Conservation (phyloP, 2,888 invertebrate species). For the Rhamphomyia laevipes region DNA sequence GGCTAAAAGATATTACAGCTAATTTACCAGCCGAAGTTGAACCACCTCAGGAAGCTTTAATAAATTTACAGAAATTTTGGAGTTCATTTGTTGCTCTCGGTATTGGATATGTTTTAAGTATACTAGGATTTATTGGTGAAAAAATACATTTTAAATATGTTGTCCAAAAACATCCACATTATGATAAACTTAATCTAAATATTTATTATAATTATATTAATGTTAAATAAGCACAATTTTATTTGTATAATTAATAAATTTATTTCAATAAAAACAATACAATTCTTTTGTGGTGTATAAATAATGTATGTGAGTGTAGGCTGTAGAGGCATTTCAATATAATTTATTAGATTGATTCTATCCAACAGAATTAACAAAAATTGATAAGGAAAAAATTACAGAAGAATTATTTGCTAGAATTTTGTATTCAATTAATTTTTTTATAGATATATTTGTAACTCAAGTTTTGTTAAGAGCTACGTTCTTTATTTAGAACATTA, state of each 20-base stretch:
- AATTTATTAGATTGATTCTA: too few relatives aligned
- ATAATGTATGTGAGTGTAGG: too few relatives aligned
- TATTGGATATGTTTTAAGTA: conserved; percentile 53
- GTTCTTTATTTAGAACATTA: too few relatives aligned
- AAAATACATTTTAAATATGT: conserved; percentile 53
- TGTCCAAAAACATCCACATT: conserved; percentile 54
- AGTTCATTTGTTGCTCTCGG: conserved; percentile 63
- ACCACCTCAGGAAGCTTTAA: conserved; percentile 56
- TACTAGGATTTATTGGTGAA: conserved; percentile 47
- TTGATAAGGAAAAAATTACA: too few relatives aligned
- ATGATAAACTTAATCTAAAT: conserved; percentile 47
- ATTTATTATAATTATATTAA: conserved; percentile 23
- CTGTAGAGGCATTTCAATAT: too few relatives aligned
- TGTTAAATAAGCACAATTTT: neutral
- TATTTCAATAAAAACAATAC: too few relatives aligned
- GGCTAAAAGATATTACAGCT: conserved; percentile 63
- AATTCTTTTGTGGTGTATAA: too few relatives aligned
- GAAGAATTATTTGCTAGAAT: too few relatives aligned
- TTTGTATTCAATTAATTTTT: too few relatives aligned
- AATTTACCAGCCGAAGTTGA: conserved; percentile 46
- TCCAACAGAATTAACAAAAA: too few relatives aligned
- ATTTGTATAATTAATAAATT: neutral
- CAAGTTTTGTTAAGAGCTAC: too few relatives aligned
- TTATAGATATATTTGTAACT: too few relatives aligned
- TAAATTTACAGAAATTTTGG: conserved; percentile 66